Conservation (phyloP, 2,888 invertebrate genomes). For the Amphipyra tragopoginis region DNA sequence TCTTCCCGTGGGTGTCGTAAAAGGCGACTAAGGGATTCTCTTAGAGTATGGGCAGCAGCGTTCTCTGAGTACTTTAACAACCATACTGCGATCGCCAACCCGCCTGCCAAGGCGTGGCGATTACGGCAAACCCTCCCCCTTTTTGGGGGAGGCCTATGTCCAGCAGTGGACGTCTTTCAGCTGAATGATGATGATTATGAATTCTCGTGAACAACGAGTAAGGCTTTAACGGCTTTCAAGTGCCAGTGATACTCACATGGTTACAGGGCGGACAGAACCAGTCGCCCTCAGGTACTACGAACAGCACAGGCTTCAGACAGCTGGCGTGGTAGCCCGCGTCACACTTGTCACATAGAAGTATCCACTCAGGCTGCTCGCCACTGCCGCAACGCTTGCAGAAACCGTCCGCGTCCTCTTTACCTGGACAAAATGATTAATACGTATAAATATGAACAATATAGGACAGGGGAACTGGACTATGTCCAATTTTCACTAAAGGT, state of each 20-base stretch:
- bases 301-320: constrained; percentile 97
- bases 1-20: too few relatives aligned
- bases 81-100: too few relatives aligned
- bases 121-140: too few relatives aligned
- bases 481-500: not conserved
- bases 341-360: constrained; percentile 98
- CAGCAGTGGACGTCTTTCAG: too few relatives aligned
- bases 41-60: too few relatives aligned
- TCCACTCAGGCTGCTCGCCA: constrained; percentile 98
- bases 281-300: constrained; percentile 98
- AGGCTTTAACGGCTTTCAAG: not conserved
- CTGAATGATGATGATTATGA: too few relatives aligned
- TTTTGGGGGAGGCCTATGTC: too few relatives aligned
- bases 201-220: too few relatives aligned
- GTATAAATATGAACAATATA: not conserved
- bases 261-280: constrained; percentile 99
- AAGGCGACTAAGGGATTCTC: too few relatives aligned
- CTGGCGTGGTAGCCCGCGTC: constrained; percentile 99
- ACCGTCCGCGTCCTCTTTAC: constrained; percentile 90
- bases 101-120: too few relatives aligned
- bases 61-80: too few relatives aligned
- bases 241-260: constrained; percentile 92
- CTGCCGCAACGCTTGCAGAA: constrained; percentile 97
- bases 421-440: constrained; percentile 12
- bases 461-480: not conserved